Percentiles rank a stretch among this genome's conserved stretches.
Conservation (phyloP, 2,113 vertebrate genomes). For the Menidia beryllina region DNA sequence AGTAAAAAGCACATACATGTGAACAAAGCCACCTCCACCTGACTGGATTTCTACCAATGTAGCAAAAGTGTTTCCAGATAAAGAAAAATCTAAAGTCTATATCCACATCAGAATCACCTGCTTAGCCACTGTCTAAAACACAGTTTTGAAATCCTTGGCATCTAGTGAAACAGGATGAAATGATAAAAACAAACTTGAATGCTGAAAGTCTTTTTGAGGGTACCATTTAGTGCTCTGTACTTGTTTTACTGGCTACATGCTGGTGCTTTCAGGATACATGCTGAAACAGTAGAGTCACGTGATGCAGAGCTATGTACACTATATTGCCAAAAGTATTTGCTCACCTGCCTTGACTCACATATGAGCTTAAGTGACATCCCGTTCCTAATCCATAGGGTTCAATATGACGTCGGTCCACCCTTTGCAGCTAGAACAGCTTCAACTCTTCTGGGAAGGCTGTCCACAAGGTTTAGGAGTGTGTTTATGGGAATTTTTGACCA, state of each 20-base stretch:
- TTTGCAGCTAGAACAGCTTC: too few relatives aligned
- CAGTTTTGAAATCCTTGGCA: constrained; percentile 38
- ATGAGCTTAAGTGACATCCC: too few relatives aligned
- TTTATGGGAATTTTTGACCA: too few relatives aligned
- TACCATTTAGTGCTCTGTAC: neutral
- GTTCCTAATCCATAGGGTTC: too few relatives aligned
- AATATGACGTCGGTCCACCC: too few relatives aligned
- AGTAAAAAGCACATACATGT: constrained; percentile 1
- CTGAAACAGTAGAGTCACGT: constrained; percentile 12
- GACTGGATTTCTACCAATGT: constrained; percentile 5
- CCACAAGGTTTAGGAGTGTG: too few relatives aligned
- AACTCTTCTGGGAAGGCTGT: too few relatives aligned
- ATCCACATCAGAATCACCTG: constrained; percentile 66
- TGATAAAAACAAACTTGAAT: constrained; percentile 30
- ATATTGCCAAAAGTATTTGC: too few relatives aligned
- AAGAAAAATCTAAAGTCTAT: constrained; percentile 59
- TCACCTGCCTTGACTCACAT: too few relatives aligned
- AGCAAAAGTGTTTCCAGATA: constrained; percentile 42
- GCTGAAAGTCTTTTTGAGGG: constrained; percentile 25
- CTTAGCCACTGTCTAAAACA: constrained; percentile 46
- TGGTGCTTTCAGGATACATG: constrained; percentile 4
- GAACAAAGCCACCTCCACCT: neutral
- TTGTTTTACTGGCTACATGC: neutral
- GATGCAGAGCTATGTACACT: constrained; percentile 38
- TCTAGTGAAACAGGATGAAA: constrained; percentile 54